Evolutionary conservation across 37 sponge, comb jelly and placozoan species (phyloP).

Genomic region (Aphrocallistes beatrix): DNA sequence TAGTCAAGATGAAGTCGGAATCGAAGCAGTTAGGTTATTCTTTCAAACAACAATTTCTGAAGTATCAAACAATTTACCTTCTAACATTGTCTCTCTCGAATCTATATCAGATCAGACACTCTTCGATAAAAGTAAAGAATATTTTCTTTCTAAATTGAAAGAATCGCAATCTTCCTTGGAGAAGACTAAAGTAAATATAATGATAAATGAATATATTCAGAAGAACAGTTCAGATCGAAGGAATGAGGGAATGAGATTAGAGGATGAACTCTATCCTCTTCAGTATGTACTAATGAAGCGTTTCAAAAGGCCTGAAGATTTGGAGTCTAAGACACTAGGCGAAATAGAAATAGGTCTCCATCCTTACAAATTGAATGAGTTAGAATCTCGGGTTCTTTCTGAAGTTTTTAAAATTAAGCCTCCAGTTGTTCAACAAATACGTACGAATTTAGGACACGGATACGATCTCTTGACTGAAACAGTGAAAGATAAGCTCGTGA

Average conservation of each 20-base stretch:
- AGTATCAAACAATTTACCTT: neutral
- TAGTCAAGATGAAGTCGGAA: neutral
- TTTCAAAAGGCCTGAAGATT: neutral
- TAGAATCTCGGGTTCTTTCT: neutral
- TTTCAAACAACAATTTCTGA: neutral
- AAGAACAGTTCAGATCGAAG: neutral
- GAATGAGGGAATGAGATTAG: neutral
- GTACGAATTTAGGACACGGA: neutral
- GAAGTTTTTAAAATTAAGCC: neutral
- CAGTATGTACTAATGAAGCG: neutral
- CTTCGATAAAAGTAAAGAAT: neutral
- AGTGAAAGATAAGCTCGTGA: neutral
- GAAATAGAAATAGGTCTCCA: neutral
- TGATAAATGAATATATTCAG: neutral
- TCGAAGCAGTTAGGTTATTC: neutral
- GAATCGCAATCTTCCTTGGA: neutral
- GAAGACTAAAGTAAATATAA: neutral
- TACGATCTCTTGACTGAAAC: neutral
- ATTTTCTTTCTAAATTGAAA: neutral
- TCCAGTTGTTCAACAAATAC: neutral
- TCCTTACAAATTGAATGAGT: neutral
- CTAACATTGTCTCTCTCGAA: neutral
- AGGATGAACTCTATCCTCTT: neutral
- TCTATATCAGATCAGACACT: neutral
- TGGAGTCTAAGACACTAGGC: neutral